A percentile compares a stretch with the other conserved stretches of the same genome.
Conservation (phyloP, 2,113 vertebrate species). For the Lamprologus lemairii region DNA sequence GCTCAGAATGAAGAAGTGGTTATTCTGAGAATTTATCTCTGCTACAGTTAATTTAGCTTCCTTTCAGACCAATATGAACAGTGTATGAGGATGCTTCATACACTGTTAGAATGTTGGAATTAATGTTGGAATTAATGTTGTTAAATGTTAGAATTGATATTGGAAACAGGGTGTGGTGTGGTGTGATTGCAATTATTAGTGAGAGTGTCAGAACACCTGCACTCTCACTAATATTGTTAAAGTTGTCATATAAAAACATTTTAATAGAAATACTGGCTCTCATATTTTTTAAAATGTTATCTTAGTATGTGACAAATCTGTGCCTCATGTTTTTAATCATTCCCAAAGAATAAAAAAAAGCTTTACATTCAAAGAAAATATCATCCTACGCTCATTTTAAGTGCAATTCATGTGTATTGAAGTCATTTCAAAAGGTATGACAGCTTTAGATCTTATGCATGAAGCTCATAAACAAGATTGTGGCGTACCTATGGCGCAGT, state of each 20-base stretch:
- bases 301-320: neutral
- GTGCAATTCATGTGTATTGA: slow-evolving; percentile 1
- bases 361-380: neutral
- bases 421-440: slow-evolving; percentile 36
- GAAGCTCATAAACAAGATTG: slow-evolving; percentile 49
- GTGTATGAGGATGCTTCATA: neutral
- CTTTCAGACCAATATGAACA: neutral
- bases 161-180: neutral
- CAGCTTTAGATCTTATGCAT: slow-evolving; percentile 34
- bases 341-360: neutral
- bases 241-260: neutral
- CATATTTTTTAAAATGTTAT: neutral
- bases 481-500: slow-evolving; percentile 33
- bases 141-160: neutral
- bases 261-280: neutral
- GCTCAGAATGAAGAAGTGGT: neutral
- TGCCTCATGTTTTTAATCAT: neutral
- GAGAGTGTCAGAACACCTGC: neutral
- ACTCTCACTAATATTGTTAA: neutral
- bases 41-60: neutral
- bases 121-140: neutral
- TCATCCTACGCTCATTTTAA: neutral
- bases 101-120: neutral
- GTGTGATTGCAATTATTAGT: neutral
- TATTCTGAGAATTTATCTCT: neutral